Percentiles rank a stretch among this genome's conserved stretches.
phyloP scores from a whole-genome alignment of 2,797 vertebrate species.

The Hyperoplus immaculatus region DNA sequence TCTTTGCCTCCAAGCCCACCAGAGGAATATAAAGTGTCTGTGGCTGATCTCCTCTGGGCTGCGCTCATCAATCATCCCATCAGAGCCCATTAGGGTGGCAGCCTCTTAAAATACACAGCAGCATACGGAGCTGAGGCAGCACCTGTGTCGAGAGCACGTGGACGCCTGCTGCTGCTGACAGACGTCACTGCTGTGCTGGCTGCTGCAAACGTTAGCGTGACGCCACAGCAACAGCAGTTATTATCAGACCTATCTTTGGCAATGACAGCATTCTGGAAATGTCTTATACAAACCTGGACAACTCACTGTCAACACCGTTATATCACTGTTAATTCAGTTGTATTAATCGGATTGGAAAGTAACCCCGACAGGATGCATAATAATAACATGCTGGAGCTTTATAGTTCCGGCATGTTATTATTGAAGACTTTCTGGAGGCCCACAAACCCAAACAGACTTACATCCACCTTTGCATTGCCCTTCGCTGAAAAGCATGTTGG shows the following conservation, averaged over 20 bases:
- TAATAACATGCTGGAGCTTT: conserved; percentile 15
- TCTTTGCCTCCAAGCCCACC: conserved; percentile 72
- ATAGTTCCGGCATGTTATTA: not conserved
- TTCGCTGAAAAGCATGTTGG: conserved; percentile 27
- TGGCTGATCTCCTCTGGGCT: conserved; percentile 81
- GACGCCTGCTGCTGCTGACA: conserved; percentile 57
- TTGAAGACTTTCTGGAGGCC: conserved; percentile 4
- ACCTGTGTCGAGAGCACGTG: conserved; percentile 74
- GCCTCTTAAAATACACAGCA: conserved; percentile 75
- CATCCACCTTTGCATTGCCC: conserved; percentile 13
- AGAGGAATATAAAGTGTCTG: conserved; percentile 85
- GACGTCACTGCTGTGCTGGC: conserved; percentile 43
- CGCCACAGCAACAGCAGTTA: conserved; percentile 30
- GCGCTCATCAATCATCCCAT: conserved; percentile 87
- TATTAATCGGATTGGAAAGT: conserved; percentile 54
- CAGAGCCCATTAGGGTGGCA: conserved; percentile 83
- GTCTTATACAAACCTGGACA: conserved; percentile 40
- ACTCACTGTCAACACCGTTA: conserved; percentile 52
- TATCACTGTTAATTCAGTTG: conserved; percentile 50
- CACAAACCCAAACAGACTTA: conserved; percentile 26
- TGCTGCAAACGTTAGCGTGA: conserved; percentile 45
- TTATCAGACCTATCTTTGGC: conserved; percentile 43
- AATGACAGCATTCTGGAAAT: conserved; percentile 59
- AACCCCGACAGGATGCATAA: conserved; percentile 24
- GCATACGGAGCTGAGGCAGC: conserved; percentile 75